Conservation (phyloP, 2,113 vertebrate species). For the Mohoua ochrocephala region DNA sequence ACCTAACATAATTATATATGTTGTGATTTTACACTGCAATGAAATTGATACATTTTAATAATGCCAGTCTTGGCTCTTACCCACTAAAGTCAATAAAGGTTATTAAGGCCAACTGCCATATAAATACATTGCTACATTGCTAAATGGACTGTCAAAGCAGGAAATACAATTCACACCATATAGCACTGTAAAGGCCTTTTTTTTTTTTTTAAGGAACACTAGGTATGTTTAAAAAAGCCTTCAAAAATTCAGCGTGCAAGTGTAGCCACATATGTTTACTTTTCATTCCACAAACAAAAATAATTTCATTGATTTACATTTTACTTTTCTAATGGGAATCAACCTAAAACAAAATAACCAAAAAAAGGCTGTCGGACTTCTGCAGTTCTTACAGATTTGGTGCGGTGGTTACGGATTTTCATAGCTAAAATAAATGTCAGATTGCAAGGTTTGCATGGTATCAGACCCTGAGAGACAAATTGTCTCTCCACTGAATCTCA, state of each 20-base stretch:
- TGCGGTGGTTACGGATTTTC: conserved; percentile 63
- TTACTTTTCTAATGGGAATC: background rate
- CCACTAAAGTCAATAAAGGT: conserved; percentile 89
- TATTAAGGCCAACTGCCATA: conserved; percentile 89
- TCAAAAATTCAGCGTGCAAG: background rate
- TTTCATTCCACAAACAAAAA: background rate
- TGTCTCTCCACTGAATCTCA: conserved; percentile 72
- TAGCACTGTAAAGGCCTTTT: background rate
- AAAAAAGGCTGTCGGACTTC: conserved; percentile 6
- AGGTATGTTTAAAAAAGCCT: background rate
- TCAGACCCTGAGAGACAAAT: conserved; percentile 80
- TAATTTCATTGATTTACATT: background rate
- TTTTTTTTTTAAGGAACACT: background rate
- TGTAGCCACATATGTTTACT: background rate
- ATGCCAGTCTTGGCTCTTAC: conserved; percentile 88
- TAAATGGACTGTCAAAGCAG: conserved; percentile 82
- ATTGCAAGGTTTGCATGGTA: conserved; percentile 81
- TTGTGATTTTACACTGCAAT: conserved; percentile 84
- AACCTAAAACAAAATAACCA: conserved; percentile 27
- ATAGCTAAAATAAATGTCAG: conserved; percentile 95
- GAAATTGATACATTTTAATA: conserved; percentile 94
- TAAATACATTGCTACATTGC: conserved; percentile 78
- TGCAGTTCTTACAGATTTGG: conserved; percentile 10
- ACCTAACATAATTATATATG: conserved; percentile 85
- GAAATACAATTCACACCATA: conserved; percentile 58